phyloP scores from a whole-genome alignment of 2,888 invertebrate genomes.

The Helicoverpa assulta region DNA sequence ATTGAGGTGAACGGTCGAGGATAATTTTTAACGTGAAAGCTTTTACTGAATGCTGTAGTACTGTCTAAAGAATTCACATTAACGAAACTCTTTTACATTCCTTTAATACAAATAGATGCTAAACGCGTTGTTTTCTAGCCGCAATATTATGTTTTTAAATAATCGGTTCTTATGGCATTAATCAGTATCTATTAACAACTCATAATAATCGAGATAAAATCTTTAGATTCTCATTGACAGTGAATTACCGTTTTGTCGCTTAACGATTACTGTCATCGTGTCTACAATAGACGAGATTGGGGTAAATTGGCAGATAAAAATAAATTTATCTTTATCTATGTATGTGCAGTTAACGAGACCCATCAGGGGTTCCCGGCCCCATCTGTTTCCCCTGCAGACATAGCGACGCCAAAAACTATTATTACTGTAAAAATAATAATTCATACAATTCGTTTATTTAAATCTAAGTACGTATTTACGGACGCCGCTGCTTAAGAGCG shows the following conservation, averaged over 20 bases:
- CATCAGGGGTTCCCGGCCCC: constrained; percentile 79
- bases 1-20: constrained; percentile 64
- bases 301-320: constrained; percentile 89
- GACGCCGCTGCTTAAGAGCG: constrained; percentile 30
- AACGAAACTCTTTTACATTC: constrained; percentile 53
- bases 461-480: constrained; percentile 47
- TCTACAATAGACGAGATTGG: constrained; percentile 84
- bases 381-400: constrained; percentile 82
- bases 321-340: constrained; percentile 86
- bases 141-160: constrained; percentile 1
- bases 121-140: constrained; percentile 32
- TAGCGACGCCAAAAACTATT: constrained; percentile 81
- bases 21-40: constrained; percentile 63
- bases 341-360: constrained; percentile 84
- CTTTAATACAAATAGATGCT: constrained; percentile 48
- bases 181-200: constrained; percentile 1
- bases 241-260: constrained; percentile 68
- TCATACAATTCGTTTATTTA: constrained; percentile 64
- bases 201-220: constrained; percentile 37
- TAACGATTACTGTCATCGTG: constrained; percentile 80
- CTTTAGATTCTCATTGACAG: constrained; percentile 45
- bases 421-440: constrained; percentile 70
- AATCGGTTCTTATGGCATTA: constrained; percentile 16
- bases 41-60: constrained; percentile 65
- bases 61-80: constrained; percentile 60